These are phyloP conservation scores for Threskiornis aethiopicus DNA, from an alignment of 2,797 vertebrate species.

Conservation along the genomic window DNA sequence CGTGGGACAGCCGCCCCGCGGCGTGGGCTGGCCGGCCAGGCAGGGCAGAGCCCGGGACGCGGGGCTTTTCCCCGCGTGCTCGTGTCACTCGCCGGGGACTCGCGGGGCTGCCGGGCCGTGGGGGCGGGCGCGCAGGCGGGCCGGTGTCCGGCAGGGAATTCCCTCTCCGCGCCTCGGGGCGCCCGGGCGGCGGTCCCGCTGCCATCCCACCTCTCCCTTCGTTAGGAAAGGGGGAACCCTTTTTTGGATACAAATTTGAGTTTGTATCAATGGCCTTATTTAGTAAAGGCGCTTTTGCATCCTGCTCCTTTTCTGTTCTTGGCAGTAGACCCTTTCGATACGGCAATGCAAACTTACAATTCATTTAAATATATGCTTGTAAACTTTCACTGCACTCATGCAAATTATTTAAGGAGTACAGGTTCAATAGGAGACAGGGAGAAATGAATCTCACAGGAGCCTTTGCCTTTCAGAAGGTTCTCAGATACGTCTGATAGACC, in stretches of 20 bases:
- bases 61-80: not conserved
- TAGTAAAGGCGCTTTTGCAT: not conserved
- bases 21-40: not conserved
- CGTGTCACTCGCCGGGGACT: accelerated
- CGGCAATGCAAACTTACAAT: not conserved
- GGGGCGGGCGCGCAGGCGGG: not conserved
- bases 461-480: not conserved
- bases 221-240: not conserved
- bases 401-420: not conserved
- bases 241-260: too few relatives aligned
- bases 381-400: not conserved
- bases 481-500: not conserved
- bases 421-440: not conserved
- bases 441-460: not conserved
- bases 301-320: not conserved
- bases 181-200: too few relatives aligned
- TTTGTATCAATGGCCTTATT: not conserved
- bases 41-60: not conserved
- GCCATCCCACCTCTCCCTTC: too few relatives aligned
- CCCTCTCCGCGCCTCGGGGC: too few relatives aligned
- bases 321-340: not conserved
- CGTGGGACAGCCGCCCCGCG: not conserved
- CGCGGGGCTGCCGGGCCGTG: accelerated
- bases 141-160: too few relatives aligned
- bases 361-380: not conserved